Percentiles rank a stretch among this genome's conserved stretches.
Conservation (phyloP, 2,113 vertebrate species). For the Lipophrys pholis region DNA sequence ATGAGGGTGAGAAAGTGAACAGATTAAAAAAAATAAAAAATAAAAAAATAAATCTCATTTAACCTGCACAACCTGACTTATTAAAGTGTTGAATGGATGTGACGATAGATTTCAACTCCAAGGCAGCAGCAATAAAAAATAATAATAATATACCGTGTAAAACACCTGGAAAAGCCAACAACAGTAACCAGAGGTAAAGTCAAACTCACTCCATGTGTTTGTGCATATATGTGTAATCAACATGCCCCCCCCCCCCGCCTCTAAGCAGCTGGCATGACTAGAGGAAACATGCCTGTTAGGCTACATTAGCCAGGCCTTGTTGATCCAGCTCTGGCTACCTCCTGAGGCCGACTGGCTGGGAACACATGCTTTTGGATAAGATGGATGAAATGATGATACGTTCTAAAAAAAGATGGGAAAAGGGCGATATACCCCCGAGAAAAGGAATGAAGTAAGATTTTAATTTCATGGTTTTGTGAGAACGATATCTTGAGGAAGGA, state of each 20-base stretch:
- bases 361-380: constrained; percentile 61
- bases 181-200: constrained; percentile 16
- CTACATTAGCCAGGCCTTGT: constrained; percentile 73
- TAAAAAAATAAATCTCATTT: no score
- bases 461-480: neutral
- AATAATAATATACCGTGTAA: neutral
- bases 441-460: constrained; percentile 24
- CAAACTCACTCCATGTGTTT: constrained; percentile 32
- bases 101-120: neutral
- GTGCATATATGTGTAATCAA: constrained; percentile 33
- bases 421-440: constrained; percentile 31
- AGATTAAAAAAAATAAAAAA: constrained; percentile 29
- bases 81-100: constrained; percentile 11
- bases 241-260: constrained; percentile 64
- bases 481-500: constrained; percentile 8
- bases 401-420: constrained; percentile 60
- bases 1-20: constrained; percentile 30
- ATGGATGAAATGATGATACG: constrained; percentile 47
- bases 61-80: constrained; percentile 17
- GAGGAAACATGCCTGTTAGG: constrained; percentile 79
- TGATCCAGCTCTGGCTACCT: constrained; percentile 83
- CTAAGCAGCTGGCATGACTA: constrained; percentile 71
- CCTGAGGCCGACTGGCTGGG: constrained; percentile 68
- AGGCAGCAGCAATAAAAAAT: neutral
- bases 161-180: neutral